phyloP scores from a whole-genome alignment of 30 jellyfish, hydroid and myxozoan genomes.

The Aurelia aurita region DNA sequence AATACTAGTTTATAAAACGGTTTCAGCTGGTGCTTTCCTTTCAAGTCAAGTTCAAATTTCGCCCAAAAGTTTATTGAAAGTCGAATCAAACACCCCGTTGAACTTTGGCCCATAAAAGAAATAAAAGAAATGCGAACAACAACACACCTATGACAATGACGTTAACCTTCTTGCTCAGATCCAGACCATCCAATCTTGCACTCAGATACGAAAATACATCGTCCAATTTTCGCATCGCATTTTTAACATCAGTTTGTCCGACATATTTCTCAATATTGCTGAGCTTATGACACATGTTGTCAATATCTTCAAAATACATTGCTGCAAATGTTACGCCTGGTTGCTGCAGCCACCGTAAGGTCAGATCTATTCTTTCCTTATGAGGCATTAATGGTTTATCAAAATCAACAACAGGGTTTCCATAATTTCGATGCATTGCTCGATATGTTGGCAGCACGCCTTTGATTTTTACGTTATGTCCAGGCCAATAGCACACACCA shows the following conservation, averaged over 20 bases:
- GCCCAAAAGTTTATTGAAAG: too few relatives aligned
- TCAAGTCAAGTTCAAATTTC: too few relatives aligned
- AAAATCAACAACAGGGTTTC: conserved; percentile 23
- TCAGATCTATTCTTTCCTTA: conserved; percentile 58
- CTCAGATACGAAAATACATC: conserved; percentile 44
- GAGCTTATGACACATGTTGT: conserved; percentile 36
- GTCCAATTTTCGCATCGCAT: conserved; percentile 54
- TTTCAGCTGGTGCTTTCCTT: too few relatives aligned
- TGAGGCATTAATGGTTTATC: conserved; percentile 62
- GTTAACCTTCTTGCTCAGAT: conserved; percentile 56
- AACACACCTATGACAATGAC: conserved; percentile 82
- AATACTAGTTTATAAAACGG: too few relatives aligned
- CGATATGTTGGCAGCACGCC: conserved; percentile 70
- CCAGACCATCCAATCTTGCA: conserved; percentile 7
- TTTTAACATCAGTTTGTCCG: background rate
- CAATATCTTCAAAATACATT: conserved; percentile 71
- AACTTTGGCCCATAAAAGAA: too few relatives aligned
- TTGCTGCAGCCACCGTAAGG: conserved; percentile 65
- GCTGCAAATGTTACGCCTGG: conserved; percentile 81
- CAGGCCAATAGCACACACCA: conserved; percentile 96
- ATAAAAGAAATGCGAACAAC: background rate
- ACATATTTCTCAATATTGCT: conserved; percentile 11
- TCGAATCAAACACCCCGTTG: too few relatives aligned
- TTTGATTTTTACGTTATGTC: conserved; percentile 58
- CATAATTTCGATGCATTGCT: conserved; percentile 14